Conservation (phyloP, 2,888 invertebrate species). For the Uloborus plumipes region DNA sequence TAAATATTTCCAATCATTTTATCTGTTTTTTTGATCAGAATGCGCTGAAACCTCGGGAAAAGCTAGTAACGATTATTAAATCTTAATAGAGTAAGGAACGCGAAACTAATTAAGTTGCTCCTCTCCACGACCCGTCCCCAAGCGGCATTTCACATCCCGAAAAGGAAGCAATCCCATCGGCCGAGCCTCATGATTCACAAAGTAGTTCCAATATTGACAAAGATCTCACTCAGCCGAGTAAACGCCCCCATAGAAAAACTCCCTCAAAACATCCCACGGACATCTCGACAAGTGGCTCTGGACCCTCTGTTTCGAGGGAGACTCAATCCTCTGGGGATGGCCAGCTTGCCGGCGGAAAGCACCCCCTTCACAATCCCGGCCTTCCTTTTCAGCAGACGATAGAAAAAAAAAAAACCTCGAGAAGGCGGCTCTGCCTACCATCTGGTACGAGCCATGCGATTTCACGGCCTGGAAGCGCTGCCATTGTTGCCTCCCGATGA, state of each 20-base stretch:
- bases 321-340: slow-evolving; percentile 37
- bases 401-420: slow-evolving; percentile 6
- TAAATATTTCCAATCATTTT: no score
- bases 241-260: slow-evolving; percentile 28
- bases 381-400: slow-evolving; percentile 42
- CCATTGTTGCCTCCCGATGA: slow-evolving; percentile 20
- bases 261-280: slow-evolving; percentile 58
- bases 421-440: slow-evolving; percentile 35
- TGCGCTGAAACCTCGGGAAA: no score
- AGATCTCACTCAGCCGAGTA: slow-evolving; percentile 55
- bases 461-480: neutral
- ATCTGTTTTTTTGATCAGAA: no score
- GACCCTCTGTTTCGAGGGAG: slow-evolving; percentile 27
- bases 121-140: no score
- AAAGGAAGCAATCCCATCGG: slow-evolving; percentile 15
- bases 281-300: slow-evolving; percentile 24
- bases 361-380: slow-evolving; percentile 1
- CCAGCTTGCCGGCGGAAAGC: slow-evolving; percentile 50
- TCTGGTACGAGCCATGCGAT: slow-evolving; percentile 40
- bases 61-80: no score
- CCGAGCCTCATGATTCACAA: slow-evolving; percentile 49
- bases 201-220: slow-evolving; percentile 48
- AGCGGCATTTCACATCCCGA: no score
- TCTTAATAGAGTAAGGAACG: no score
- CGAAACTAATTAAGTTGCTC: no score